phyloP scores from a whole-genome alignment of 2,888 invertebrate genomes.

The Nezara viridula region DNA sequence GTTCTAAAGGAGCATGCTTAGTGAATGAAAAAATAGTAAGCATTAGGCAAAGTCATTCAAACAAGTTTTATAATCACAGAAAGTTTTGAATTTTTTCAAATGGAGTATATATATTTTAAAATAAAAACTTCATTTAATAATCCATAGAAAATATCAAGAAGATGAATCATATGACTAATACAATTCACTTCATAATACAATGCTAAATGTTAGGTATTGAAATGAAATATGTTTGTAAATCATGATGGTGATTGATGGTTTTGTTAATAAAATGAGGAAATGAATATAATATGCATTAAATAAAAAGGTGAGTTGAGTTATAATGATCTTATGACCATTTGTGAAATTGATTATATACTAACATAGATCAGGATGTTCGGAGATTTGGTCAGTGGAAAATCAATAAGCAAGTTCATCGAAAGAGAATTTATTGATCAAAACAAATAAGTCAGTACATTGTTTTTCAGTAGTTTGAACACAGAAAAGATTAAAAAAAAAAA shows the following conservation, averaged over 20 bases:
- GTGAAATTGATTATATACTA: not conserved
- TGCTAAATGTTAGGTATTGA: not conserved
- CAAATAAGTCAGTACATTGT: conserved; percentile 17
- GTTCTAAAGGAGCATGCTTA: conserved; percentile 59
- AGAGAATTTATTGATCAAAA: conserved; percentile 36
- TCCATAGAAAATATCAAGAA: not conserved
- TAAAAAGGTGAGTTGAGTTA: not conserved
- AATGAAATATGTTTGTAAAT: not conserved
- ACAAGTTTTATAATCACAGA: conserved; percentile 53
- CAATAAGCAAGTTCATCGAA: conserved; percentile 21
- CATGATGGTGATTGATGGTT: not conserved
- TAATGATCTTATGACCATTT: not conserved
- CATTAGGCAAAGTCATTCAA: conserved; percentile 54
- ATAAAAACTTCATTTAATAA: not conserved
- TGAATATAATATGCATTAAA: not conserved
- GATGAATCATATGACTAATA: not conserved
- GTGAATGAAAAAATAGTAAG: conserved; percentile 47
- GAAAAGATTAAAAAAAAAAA: not conserved
- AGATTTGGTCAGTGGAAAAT: conserved; percentile 26
- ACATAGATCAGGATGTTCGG: conserved; percentile 31
- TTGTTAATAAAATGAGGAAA: not conserved
- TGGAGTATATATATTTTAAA: not conserved
- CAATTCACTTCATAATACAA: not conserved
- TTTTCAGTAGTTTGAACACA: conserved; percentile 9
- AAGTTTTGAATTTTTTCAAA: conserved; percentile 21